phyloP scores from a whole-genome alignment of 2,113 vertebrate species.

The Clinocottus analis region DNA sequence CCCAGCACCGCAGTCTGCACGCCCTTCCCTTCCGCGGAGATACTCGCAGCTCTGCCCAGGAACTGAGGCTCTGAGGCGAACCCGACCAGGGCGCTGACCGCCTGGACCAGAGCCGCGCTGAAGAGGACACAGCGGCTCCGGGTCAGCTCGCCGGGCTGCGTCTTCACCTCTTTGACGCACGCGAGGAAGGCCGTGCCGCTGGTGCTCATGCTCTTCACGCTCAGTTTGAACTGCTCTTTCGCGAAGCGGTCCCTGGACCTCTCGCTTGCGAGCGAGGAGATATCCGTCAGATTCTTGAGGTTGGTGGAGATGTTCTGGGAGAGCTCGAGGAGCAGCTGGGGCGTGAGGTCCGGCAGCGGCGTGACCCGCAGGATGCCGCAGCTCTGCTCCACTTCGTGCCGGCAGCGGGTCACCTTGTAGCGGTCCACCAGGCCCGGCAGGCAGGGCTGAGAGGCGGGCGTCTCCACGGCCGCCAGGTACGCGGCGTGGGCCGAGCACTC shows the following conservation, averaged over 20 bases:
- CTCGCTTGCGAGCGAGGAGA: conserved; percentile 93
- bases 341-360: conserved; percentile 91
- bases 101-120: conserved; percentile 92
- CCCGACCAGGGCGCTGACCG: conserved; percentile 93
- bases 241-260: conserved; percentile 94
- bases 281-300: conserved; percentile 95
- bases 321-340: conserved; percentile 94
- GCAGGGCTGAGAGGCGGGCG: conserved; percentile 89
- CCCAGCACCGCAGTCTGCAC: conserved; percentile 97
- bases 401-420: conserved; percentile 96
- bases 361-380: conserved; percentile 89
- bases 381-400: conserved; percentile 96
- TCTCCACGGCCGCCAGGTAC: conserved; percentile 94
- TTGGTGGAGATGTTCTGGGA: conserved; percentile 95
- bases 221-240: conserved; percentile 96
- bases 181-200: conserved; percentile 95
- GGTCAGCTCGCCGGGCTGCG: conserved; percentile 92
- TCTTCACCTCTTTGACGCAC: conserved; percentile 95
- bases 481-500: conserved; percentile 96
- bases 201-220: conserved; percentile 96
- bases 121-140: conserved; percentile 94
- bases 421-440: conserved; percentile 94
- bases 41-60: conserved; percentile 90
- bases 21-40: conserved; percentile 93
- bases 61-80: conserved; percentile 98